These are phyloP conservation scores for Tanytarsus gracilentus DNA, from an alignment of 2,888 invertebrate genomes.

Conservation along the genomic window DNA sequence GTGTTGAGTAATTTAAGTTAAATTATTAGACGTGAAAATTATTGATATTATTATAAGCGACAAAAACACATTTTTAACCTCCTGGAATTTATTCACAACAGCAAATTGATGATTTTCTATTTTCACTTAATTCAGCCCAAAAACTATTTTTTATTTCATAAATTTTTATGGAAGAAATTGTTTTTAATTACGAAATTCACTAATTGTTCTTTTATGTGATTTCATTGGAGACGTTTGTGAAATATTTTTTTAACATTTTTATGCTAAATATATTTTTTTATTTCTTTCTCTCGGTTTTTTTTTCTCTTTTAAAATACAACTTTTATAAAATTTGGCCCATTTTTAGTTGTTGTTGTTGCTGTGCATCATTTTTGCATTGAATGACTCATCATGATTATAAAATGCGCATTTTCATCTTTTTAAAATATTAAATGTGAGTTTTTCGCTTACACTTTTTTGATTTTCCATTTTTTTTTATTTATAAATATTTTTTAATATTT, in stretches of 20 bases:
- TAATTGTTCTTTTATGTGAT: not conserved
- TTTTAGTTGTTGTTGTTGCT: slow-evolving; percentile 17
- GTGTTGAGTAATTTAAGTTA: too few species aligned
- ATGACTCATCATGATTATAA: not conserved
- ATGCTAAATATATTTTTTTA: slow-evolving; percentile 22
- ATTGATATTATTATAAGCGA: too few species aligned
- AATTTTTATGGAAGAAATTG: slow-evolving; percentile 11
- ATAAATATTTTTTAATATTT: slow-evolving; percentile 22
- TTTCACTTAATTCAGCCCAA: not conserved
- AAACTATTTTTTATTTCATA: not conserved
- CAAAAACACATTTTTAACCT: too few species aligned
- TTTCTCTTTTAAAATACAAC: slow-evolving; percentile 22
- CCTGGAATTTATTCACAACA: too few species aligned
- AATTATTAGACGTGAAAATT: too few species aligned
- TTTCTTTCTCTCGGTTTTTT: not conserved
- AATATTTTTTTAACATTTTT: slow-evolving; percentile 8
- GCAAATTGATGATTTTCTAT: not conserved
- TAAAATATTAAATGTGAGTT: slow-evolving; percentile 22
- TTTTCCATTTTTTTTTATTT: not conserved
- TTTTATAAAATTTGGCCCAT: slow-evolving; percentile 28
- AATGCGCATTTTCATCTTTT: slow-evolving; percentile 1
- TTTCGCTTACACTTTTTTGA: not conserved
- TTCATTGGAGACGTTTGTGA: too few species aligned
- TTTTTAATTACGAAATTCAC: too few species aligned
- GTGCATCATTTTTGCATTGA: not conserved